These are phyloP conservation scores for Campoplex capitator DNA, from an alignment of 2,888 invertebrate genomes.

Conservation along the genomic window DNA sequence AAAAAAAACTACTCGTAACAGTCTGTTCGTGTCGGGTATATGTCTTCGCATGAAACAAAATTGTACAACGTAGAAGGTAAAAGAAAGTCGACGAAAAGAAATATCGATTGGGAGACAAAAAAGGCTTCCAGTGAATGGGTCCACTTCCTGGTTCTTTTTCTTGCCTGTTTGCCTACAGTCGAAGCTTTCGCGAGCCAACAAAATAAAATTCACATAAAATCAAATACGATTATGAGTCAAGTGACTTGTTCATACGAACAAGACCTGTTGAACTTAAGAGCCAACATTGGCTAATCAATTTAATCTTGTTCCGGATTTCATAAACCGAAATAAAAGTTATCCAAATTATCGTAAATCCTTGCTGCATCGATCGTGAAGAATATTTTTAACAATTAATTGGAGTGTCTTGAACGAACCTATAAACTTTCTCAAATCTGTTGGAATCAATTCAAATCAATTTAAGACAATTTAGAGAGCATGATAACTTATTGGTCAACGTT, in stretches of 20 bases:
- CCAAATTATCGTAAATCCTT: no score
- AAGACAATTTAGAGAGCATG: no score
- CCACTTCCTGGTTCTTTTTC: conserved; percentile 17
- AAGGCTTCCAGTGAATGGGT: conserved; percentile 26
- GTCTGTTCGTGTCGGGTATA: conserved; percentile 4
- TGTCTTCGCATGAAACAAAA: conserved; percentile 43
- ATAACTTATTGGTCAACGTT: no score
- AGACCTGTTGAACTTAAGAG: background rate
- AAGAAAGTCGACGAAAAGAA: conserved; percentile 19
- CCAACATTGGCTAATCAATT: background rate
- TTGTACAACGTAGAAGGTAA: background rate
- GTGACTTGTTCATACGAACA: background rate
- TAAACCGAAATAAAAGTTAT: no score
- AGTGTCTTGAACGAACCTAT: no score
- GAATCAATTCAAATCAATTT: no score
- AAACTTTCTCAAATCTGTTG: no score
- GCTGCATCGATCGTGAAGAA: no score
- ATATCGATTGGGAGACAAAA: conserved; percentile 37
- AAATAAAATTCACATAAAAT: background rate
- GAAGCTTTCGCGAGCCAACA: background rate
- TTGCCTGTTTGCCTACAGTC: background rate
- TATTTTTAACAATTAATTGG: no score
- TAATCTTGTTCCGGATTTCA: no score
- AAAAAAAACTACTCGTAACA: conserved; percentile 9
- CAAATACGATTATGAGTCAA: background rate